Evolutionary conservation across 1,140 invertebrate species (phyloP).

Genomic region (Anastatus disparis): DNA sequence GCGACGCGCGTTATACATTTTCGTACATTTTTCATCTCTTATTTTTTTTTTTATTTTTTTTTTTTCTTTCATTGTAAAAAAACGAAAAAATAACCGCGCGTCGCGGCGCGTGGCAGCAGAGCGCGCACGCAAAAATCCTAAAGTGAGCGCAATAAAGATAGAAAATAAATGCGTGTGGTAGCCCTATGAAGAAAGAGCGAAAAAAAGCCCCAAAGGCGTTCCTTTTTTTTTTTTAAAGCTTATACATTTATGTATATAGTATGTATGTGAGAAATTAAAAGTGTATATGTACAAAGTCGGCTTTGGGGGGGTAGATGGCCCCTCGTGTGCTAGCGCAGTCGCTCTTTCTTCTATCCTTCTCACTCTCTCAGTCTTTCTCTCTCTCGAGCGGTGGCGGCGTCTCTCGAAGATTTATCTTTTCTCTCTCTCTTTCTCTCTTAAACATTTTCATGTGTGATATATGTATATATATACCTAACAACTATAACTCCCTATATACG

Average conservation of each 20-base stretch:
- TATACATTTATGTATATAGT: background rate
- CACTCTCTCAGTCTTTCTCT: slow-evolving; percentile 5
- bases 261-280: background rate
- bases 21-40: no score
- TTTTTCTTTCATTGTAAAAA: background rate
- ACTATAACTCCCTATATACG: no score
- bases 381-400: slow-evolving; percentile 16
- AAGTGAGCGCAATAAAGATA: no score
- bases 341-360: background rate
- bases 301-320: slow-evolving; percentile 11
- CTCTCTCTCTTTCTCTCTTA: no score
- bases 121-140: background rate
- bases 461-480: no score
- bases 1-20: slow-evolving; percentile 26
- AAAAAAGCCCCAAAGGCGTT: background rate
- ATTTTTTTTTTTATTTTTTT: background rate
- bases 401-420: no score
- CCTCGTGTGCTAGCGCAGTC: slow-evolving; percentile 33
- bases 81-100: background rate
- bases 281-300: background rate
- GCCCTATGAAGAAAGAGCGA: slow-evolving; percentile 27
- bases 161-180: slow-evolving; percentile 9
- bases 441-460: no score
- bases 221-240: slow-evolving; percentile 7
- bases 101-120: slow-evolving; percentile 29